Base-by-base conservation (phyloP, 2,113 vertebrate species). In the Melanotaenia duboulayi region DNA sequence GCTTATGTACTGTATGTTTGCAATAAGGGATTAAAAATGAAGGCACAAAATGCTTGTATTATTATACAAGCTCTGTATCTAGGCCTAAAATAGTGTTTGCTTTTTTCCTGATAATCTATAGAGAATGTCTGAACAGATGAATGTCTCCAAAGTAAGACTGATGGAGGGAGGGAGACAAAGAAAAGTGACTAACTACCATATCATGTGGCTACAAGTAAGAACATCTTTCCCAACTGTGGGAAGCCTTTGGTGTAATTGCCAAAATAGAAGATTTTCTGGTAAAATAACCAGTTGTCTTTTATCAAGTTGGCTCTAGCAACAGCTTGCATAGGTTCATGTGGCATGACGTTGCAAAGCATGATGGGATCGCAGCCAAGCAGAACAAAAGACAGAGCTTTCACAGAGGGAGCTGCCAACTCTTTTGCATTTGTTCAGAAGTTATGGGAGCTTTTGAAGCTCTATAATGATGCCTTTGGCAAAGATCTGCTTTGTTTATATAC, bases 211-310 rank as follows among this genome's bases (percentile, higher is more conserved):
- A 40, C 48, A 64, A 76, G 76, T 71, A 51, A 58, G 67, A 83
- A 67, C 77, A 83, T 51, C 74, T 62, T 82, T 55, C 76, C 78
- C 68, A 71, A 79, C 67, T 46, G 67, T 73, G 84, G 37, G 56
- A 83, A 74, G 74, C 64, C 76, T 85, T 91, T 85, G 71, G 85
- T 85, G 76, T 76, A 76, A 81, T 71, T 75, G 81, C 81, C 81
- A 84, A 70, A 76, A 83, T 67, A 68, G 66, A 81, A 84, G 71
- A 65, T 76, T 88, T 87, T 73, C 77, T 86, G 82, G 66, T 85
- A 86, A 83, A 35, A 87, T 78, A 89, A 83, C 87, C 85, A 81
- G 89, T 89, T 91, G 86, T 73, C 82, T 92, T 92, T 90, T 72
- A 91, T 90, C 85, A 82, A 71, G 73, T 75, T 78, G 85, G 82